A percentile compares a stretch with the other conserved stretches of the same genome.
Evolutionary conservation across 2,888 invertebrate species (phyloP).

Genomic region (Agriopis leucophaearia): DNA sequence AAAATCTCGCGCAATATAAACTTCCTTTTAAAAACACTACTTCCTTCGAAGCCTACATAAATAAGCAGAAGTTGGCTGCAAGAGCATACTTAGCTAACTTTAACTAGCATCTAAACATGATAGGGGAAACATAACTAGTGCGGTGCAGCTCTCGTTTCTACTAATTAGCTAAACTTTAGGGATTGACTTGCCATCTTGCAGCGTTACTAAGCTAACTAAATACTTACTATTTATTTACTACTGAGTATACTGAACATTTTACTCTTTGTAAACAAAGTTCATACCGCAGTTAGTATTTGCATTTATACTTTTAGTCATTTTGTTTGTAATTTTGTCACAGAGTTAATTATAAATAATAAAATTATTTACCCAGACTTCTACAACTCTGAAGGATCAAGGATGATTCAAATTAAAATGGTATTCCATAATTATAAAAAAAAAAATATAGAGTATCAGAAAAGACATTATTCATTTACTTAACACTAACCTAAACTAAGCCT

Average conservation of each 20-base stretch:
- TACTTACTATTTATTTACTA: conserved; percentile 22
- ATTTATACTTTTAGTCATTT: conserved; percentile 3
- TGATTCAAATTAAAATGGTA: background rate
- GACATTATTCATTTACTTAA: too few species aligned
- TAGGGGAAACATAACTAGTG: conserved; percentile 57
- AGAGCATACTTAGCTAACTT: conserved; percentile 48
- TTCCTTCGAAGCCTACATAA: conserved; percentile 34
- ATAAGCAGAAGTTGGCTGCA: conserved; percentile 31
- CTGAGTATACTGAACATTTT: background rate
- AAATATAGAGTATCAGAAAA: too few species aligned
- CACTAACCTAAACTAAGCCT: too few species aligned
- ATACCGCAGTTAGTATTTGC: background rate
- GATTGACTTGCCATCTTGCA: conserved; percentile 61
- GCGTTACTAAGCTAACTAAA: conserved; percentile 21
- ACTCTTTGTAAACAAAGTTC: conserved; percentile 1
- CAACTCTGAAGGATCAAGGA: background rate
- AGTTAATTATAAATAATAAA: background rate
- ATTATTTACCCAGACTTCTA: background rate
- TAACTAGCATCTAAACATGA: conserved; percentile 62
- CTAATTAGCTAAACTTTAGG: conserved; percentile 67
- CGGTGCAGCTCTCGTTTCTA: conserved; percentile 48
- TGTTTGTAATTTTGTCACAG: background rate
- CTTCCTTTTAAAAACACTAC: background rate
- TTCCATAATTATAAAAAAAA: background rate
- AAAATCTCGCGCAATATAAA: background rate